phyloP scores from a whole-genome alignment of 2,113 vertebrate species.

The Riparia riparia region DNA sequence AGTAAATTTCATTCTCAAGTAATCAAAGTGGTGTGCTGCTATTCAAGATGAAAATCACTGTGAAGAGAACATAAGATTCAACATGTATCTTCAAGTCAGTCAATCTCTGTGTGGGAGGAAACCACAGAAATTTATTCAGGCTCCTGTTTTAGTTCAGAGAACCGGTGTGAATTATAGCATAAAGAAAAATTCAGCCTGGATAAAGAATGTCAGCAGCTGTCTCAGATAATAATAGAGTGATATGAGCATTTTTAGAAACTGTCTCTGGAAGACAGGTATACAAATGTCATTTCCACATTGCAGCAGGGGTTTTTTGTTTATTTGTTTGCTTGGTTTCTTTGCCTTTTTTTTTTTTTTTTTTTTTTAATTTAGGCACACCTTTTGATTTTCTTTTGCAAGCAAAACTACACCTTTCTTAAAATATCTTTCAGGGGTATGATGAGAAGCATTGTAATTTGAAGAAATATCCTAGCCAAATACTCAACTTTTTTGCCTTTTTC shows the following conservation, averaged over 20 bases:
- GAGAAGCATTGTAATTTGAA: background rate
- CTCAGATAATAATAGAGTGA: constrained; percentile 6
- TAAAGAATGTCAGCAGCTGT: background rate
- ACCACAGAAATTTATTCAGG: constrained; percentile 30
- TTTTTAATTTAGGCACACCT: background rate
- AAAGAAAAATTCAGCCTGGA: constrained; percentile 22
- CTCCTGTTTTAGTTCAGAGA: constrained; percentile 5
- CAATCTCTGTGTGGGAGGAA: constrained; percentile 1
- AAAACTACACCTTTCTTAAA: background rate
- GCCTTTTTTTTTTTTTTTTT: background rate
- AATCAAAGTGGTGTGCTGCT: background rate
- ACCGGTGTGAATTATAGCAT: constrained; percentile 17
- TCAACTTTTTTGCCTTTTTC: background rate
- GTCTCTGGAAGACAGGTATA: background rate
- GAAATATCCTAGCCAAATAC: background rate
- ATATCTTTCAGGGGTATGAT: background rate
- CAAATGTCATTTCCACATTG: background rate
- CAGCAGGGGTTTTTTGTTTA: background rate
- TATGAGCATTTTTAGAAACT: background rate
- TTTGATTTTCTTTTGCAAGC: background rate
- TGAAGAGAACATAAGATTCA: constrained; percentile 7
- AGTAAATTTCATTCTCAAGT: constrained; percentile 6
- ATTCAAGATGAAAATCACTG: background rate
- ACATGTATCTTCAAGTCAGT: constrained; percentile 4
- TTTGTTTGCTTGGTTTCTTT: background rate